Conservation (phyloP, 2,797 vertebrate species). For the Chelon labrosus region DNA sequence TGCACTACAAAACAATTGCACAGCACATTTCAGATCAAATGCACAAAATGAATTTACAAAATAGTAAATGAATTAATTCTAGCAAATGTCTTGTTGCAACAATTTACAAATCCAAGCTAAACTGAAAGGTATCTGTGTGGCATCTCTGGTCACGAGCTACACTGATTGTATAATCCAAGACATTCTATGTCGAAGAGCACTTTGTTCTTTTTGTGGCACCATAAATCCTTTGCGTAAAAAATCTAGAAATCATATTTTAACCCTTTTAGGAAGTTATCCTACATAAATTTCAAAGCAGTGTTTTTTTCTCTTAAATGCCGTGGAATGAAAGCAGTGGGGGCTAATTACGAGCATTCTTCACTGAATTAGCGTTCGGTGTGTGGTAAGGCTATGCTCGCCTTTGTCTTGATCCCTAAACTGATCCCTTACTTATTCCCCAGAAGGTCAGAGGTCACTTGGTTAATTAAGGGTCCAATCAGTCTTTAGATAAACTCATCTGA, state of each 20-base stretch:
- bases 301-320: constrained; percentile 88
- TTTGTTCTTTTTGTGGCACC: constrained; percentile 64
- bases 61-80: background rate
- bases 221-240: constrained; percentile 62
- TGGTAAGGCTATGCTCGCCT: constrained; percentile 91
- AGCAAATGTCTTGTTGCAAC: background rate
- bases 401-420: constrained; percentile 94
- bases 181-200: constrained; percentile 47
- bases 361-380: constrained; percentile 96
- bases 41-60: background rate
- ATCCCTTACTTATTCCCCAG: constrained; percentile 95
- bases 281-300: constrained; percentile 90
- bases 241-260: constrained; percentile 81
- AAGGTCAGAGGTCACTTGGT: constrained; percentile 94
- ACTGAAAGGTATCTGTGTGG: constrained; percentile 8
- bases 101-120: background rate
- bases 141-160: constrained; percentile 47
- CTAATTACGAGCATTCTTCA: constrained; percentile 98
- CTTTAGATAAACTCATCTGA: constrained; percentile 94
- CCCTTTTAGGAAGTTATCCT: constrained; percentile 90
- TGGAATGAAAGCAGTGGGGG: constrained; percentile 90
- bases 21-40: background rate
- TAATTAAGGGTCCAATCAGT: constrained; percentile 94
- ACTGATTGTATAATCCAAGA: constrained; percentile 54
- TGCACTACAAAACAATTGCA: background rate